These are phyloP conservation scores for Teleogryllus oceanicus DNA, from an alignment of 2,888 invertebrate genomes.

Conservation along the genomic window DNA sequence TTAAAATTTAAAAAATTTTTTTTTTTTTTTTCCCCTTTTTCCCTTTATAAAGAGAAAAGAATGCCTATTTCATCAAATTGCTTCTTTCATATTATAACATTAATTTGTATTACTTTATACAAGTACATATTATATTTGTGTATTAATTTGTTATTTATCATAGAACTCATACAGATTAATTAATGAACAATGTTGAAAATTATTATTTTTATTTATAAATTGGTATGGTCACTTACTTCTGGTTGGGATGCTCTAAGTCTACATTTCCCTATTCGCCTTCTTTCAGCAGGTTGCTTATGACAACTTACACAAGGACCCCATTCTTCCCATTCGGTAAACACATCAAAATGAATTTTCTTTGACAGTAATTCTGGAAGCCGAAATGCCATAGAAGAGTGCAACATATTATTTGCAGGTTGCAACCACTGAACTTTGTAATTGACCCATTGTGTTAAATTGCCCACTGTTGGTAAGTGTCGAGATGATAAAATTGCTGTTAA, in stretches of 20 bases:
- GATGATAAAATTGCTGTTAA: background rate
- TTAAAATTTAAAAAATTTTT: too few species aligned
- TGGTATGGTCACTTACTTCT: background rate
- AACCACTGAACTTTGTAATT: background rate
- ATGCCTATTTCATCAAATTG: too few species aligned
- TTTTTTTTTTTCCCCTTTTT: too few species aligned
- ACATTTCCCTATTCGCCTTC: background rate
- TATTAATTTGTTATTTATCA: too few species aligned
- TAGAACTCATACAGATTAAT: too few species aligned
- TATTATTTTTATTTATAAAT: too few species aligned
- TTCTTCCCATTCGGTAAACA: background rate
- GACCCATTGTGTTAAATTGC: background rate
- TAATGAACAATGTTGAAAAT: too few species aligned
- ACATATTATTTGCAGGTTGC: conserved; percentile 1
- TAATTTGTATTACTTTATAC: too few species aligned
- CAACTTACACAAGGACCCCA: background rate
- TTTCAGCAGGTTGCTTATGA: background rate
- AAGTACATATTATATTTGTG: too few species aligned
- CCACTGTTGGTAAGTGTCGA: background rate
- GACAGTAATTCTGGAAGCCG: background rate
- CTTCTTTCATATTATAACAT: too few species aligned
- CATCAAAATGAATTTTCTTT: background rate
- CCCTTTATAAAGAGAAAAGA: too few species aligned
- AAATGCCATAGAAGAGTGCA: background rate
- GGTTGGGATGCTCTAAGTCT: background rate